Conservation (phyloP, 2,888 invertebrate species). For the Mechanitis messenoides region DNA sequence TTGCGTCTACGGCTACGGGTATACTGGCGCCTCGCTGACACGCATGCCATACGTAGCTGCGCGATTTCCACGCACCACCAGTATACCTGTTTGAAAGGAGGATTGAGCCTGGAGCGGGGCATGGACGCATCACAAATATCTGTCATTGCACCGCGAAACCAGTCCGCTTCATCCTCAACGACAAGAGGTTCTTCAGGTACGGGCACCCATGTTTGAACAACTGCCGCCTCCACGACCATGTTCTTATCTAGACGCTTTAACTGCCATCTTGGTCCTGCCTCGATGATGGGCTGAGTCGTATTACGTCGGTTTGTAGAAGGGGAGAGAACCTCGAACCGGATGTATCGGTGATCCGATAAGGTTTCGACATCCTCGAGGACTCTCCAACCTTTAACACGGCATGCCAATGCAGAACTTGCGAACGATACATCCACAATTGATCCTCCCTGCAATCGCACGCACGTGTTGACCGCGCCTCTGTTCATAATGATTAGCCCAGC, state of each 20-base stretch:
- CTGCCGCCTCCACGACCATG: background rate
- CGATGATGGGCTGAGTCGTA: background rate
- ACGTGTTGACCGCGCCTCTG: conserved; percentile 24
- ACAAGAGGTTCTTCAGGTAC: too few species aligned
- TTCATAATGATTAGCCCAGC: conserved; percentile 19
- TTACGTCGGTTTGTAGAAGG: background rate
- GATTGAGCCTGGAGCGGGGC: too few species aligned
- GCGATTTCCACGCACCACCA: too few species aligned
- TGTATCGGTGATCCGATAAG: conserved; percentile 23
- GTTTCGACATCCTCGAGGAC: conserved; percentile 21
- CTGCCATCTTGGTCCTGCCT: background rate
- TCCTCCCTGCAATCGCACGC: conserved; percentile 30
- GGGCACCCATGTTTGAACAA: background rate
- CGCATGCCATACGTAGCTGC: too few species aligned
- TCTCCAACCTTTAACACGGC: conserved; percentile 14
- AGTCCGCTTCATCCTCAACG: too few species aligned
- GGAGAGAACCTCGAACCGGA: conserved; percentile 10
- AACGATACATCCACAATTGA: conserved; percentile 27
- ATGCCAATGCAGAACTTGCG: conserved; percentile 15
- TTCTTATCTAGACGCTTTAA: background rate
- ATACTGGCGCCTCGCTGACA: too few species aligned
- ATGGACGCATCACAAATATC: too few species aligned
- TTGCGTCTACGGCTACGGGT: too few species aligned
- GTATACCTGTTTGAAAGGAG: too few species aligned
- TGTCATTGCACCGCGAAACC: too few species aligned